phyloP scores from a whole-genome alignment of 92 coral and sea anemone genomes.

The Actinernus sp. region DNA sequence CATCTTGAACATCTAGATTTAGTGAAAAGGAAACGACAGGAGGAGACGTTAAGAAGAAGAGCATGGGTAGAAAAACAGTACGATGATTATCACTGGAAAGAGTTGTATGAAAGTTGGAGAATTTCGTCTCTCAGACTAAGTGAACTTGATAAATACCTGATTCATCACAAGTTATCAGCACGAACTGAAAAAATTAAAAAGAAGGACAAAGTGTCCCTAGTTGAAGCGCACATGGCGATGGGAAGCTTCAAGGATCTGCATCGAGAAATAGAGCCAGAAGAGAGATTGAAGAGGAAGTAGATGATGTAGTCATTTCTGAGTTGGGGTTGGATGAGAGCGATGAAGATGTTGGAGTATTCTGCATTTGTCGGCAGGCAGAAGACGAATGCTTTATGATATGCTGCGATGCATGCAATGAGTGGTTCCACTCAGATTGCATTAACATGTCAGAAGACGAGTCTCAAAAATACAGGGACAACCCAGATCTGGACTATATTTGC shows the following conservation, averaged over 20 bases:
- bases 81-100: slow-evolving; percentile 41
- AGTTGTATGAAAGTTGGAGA: slow-evolving; percentile 37
- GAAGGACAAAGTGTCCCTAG: slow-evolving; percentile 63
- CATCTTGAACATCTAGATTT: slow-evolving; percentile 59
- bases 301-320: slow-evolving; percentile 59
- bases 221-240: slow-evolving; percentile 69
- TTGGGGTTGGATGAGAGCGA: slow-evolving; percentile 35
- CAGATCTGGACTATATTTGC: slow-evolving; percentile 51
- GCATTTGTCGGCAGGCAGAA: slow-evolving; percentile 69
- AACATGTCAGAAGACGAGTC: slow-evolving; percentile 35
- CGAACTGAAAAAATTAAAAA: slow-evolving; percentile 49
- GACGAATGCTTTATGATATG: slow-evolving; percentile 72
- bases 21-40: slow-evolving; percentile 47
- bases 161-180: slow-evolving; percentile 41
- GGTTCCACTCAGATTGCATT: slow-evolving; percentile 65
- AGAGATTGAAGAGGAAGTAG: too few species aligned
- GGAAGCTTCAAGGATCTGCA: too few species aligned
- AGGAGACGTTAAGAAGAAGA: slow-evolving; percentile 33
- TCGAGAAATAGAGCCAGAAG: too few species aligned
- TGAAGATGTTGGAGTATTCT: slow-evolving; percentile 47
- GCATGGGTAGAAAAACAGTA: slow-evolving; percentile 23
- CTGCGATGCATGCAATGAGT: slow-evolving; percentile 66
- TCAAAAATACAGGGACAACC: slow-evolving; percentile 35
- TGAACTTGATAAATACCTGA: slow-evolving; percentile 68
- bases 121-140: slow-evolving; percentile 38